Evolutionary conservation across 2,797 vertebrate genomes (phyloP).

Genomic region (Neostethus bicornis): DNA sequence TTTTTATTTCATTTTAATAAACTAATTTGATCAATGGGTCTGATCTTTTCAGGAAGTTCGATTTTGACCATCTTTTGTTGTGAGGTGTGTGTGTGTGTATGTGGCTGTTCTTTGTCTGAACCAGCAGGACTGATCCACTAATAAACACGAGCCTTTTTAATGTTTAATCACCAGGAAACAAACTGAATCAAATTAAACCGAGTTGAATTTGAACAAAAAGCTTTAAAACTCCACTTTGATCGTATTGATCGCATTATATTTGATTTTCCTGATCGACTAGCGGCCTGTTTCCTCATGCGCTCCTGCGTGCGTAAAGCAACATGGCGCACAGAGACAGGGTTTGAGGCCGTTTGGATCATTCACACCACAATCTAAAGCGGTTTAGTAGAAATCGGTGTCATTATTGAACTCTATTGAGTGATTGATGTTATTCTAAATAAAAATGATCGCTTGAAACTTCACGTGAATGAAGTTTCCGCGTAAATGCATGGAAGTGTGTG

Average conservation of each 20-base stretch:
- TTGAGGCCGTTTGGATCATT: constrained; percentile 55
- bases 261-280: constrained; percentile 43
- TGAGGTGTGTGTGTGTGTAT: constrained; percentile 14
- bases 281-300: constrained; percentile 70
- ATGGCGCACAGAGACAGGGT: constrained; percentile 66
- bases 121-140: constrained; percentile 42
- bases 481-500: constrained; percentile 13
- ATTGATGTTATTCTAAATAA: not conserved
- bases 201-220: too few relatives aligned
- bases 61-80: constrained; percentile 1
- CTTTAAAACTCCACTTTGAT: not conserved
- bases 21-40: constrained; percentile 4
- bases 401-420: too few relatives aligned
- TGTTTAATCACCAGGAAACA: too few relatives aligned
- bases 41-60: constrained; percentile 8
- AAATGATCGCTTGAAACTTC: constrained; percentile 40
- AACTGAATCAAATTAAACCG: too few relatives aligned
- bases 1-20: not conserved
- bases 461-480: constrained; percentile 50
- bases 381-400: too few relatives aligned
- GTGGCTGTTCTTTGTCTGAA: constrained; percentile 59
- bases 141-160: too few relatives aligned
- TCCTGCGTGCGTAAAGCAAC: constrained; percentile 56
- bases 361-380: constrained; percentile 30
- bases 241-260: not conserved